phyloP scores from a whole-genome alignment of 2,888 invertebrate genomes.

The Brachycybe producta region DNA sequence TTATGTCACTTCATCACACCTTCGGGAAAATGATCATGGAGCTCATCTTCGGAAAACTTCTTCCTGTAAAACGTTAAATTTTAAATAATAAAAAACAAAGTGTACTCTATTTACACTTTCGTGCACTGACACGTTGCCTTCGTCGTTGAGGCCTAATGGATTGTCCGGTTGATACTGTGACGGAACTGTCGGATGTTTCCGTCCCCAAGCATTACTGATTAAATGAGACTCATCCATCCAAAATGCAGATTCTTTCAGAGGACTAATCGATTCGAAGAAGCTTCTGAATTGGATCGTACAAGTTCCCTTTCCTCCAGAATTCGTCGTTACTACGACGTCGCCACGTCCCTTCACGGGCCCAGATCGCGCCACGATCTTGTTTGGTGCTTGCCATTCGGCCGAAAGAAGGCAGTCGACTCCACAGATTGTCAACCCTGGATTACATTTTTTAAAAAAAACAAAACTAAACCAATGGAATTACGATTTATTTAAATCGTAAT shows the following conservation, averaged over 20 bases:
- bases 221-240: constrained; percentile 95
- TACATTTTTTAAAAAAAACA: constrained; percentile 14
- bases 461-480: constrained; percentile 12
- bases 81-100: not conserved
- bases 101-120: not conserved
- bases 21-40: constrained; percentile 78
- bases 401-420: constrained; percentile 87
- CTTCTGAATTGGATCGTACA: constrained; percentile 81
- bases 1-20: constrained; percentile 33
- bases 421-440: constrained; percentile 80
- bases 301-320: constrained; percentile 71
- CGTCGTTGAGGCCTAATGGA: constrained; percentile 82
- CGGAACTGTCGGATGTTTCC: constrained; percentile 64
- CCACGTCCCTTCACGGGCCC: constrained; percentile 38
- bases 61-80: constrained; percentile 38
- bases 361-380: constrained; percentile 84
- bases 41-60: constrained; percentile 69
- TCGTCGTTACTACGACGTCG: constrained; percentile 79
- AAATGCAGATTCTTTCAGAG: constrained; percentile 92
- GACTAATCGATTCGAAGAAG: constrained; percentile 42
- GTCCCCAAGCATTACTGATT: constrained; percentile 65
- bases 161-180: constrained; percentile 79
- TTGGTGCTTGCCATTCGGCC: constrained; percentile 94
- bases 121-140: constrained; percentile 58
- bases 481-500: not conserved